phyloP scores from a whole-genome alignment of 2,113 vertebrate species.

The Alces alces region DNA sequence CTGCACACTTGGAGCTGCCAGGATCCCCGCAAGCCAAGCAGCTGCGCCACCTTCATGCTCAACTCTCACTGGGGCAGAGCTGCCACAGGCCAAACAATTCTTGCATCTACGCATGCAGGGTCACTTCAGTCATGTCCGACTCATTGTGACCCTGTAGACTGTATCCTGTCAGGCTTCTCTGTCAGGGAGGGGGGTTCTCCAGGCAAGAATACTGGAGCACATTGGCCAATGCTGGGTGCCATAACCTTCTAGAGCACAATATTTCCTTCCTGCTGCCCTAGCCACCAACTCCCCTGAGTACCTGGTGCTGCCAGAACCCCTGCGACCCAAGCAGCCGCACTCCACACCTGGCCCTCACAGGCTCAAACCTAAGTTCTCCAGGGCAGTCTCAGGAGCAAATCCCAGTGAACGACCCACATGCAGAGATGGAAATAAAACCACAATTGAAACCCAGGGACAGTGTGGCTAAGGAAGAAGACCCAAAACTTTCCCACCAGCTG shows the following conservation, averaged over 20 bases:
- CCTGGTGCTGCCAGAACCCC: not conserved
- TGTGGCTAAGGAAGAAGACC: not conserved
- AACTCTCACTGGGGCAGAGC: not conserved
- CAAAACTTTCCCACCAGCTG: not conserved
- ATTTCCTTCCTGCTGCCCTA: not conserved
- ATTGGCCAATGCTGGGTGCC: not conserved
- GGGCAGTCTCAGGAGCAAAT: not conserved
- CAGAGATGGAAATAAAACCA: not conserved
- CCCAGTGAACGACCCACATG: not conserved
- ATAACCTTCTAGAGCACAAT: not conserved
- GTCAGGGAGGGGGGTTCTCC: not conserved
- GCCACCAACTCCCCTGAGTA: not conserved
- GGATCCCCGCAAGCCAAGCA: not conserved
- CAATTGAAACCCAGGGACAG: not conserved
- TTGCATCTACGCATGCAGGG: not conserved
- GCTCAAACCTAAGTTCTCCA: not conserved
- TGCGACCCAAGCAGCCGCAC: not conserved
- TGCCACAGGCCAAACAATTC: not conserved
- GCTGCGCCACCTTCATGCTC: not conserved
- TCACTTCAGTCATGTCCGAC: accelerated
- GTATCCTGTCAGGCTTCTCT: not conserved
- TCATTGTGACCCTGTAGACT: not conserved
- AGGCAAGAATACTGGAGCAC: not conserved
- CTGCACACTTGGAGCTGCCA: not conserved
- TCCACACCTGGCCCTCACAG: not conserved